Base-by-base conservation (phyloP, 2,113 vertebrate species). In the Prolemur simus region DNA sequence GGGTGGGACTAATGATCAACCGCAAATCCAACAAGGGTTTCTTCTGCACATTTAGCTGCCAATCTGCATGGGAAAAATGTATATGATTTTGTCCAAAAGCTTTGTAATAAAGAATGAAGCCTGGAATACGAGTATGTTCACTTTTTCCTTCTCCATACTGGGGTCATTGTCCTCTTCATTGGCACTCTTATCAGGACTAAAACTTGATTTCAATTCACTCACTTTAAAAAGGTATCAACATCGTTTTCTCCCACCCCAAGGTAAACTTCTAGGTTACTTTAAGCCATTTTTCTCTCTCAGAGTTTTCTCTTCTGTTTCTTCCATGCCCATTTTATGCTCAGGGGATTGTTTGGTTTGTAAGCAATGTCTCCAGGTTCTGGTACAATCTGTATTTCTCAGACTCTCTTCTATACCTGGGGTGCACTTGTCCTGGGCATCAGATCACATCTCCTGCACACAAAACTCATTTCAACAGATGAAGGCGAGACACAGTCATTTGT, bases 61-160 rank as follows among this genome's bases (percentile, higher is more conserved):
- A 39, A 69, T 45, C 71, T 91, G 52, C n/a, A 6, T 64, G 58
- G 73, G 85, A 66, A 90, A 68, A 89, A 63, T 0, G 52, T 5
- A n/a, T 34, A 0, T 8, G 63, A 82, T 86, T 87, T 37, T 32
- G 54, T 80, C 78, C 77, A 54, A 29, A 15, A 66, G 47, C 71
- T 91, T 66, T 90, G 32, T 63, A 84, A 91, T 81, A 68, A 93
- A 95, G 77, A 56, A 74, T 54, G 92, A 87, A 86, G 54, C 71
- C 52, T n/a, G n/a, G 80, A 87, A 12, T 6, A 54, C 5, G 52
- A 54, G 52, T 18, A 15, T 7, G 49, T 77, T 21, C 52, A 5
- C 8, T 18, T 89, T 87, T 29, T 15, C 52, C 2, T 58, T 81
- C 52, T 68, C 17, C 1, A 0, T 27, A 5, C 9, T 5, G 25